Evolutionary conservation across 2,797 vertebrate species (phyloP), one percentile per base, ranked within the genome.

Genomic region (Xyrichtys novacula): DNA sequence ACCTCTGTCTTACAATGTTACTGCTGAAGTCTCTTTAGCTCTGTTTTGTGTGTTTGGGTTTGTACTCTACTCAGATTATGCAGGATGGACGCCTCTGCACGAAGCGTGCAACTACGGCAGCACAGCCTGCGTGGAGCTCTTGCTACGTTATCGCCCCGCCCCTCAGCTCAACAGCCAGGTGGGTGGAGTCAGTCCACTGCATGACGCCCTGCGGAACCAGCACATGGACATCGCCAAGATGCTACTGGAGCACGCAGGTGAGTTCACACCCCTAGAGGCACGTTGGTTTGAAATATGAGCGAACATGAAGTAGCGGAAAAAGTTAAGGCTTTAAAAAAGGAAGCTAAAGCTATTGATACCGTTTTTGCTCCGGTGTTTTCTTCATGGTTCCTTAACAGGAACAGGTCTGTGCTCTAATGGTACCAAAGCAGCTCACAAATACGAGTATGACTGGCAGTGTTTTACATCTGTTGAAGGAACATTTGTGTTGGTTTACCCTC

Each of bases 21-120:
- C 28, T 50, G 42, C 16, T 20, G 8, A 10, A 3, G n/a, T 49
- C 14, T 9, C 40, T 36, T 40, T 4, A 46, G 1, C 25, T 17
- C 28, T 46, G 5, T 56, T 10, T 67, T 9, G 6, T 17, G 23
- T 55, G 9, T 43, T 1, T 52, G n/a, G 20, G 9, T 22, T 56
- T 62, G 0, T 71, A 55, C 85, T 84, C 91, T 80, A 90, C 91
- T 88, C 86, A 99, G 97, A 99, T 93, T 90, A 97, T 80, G 96
- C 94, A 84, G 98, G 97, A 89, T 99, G 98, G 98, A 98, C 96
- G 6, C 96, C 97, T 72, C 92, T 99, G 85, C 97, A 99, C 84
- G 98, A 98, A 94, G 98, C 97, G 20, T 98, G 96, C 94, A 97
- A 97, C 94, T 96, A 98, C 86, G 98, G 98, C 86, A 97, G 95